A percentile compares a stretch with the other conserved stretches of the same genome.
Evolutionary conservation across 1,140 invertebrate genomes (phyloP).

Genomic region (Brachionus rotundiformis): DNA sequence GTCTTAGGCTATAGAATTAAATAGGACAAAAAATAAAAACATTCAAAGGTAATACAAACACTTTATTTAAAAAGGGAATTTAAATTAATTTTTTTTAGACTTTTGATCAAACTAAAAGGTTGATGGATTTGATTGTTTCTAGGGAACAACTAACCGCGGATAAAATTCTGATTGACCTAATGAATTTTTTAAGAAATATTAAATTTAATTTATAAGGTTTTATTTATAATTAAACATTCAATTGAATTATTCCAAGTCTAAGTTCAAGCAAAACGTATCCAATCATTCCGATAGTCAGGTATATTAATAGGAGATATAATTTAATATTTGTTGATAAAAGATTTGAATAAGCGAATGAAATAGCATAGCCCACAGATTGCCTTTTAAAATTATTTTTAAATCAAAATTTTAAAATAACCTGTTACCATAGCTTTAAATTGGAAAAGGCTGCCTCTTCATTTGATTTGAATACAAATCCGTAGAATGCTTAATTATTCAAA

Average conservation of each 20-base stretch:
- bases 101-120: too few species aligned
- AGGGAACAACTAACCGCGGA: too few species aligned
- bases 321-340: conserved; percentile 83
- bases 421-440: conserved; percentile 79
- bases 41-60: too few species aligned
- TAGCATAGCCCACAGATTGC: conserved; percentile 88
- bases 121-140: too few species aligned
- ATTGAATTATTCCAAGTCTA: neutral
- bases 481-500: conserved; percentile 72
- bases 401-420: conserved; percentile 74
- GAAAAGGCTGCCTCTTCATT: conserved; percentile 94
- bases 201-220: neutral
- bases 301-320: conserved; percentile 78
- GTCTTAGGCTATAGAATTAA: too few species aligned
- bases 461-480: conserved; percentile 82
- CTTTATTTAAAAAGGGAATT: too few species aligned
- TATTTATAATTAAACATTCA: neutral
- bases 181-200: neutral
- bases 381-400: conserved; percentile 71
- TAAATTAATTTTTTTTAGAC: too few species aligned
- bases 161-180: neutral
- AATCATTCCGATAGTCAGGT: conserved; percentile 68
- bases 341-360: conserved; percentile 77
- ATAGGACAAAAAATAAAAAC: too few species aligned
- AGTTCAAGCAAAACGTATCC: conserved; percentile 32